Conservation (phyloP, 2,113 vertebrate genomes). For the Lycocorax pyrrhopterus region DNA sequence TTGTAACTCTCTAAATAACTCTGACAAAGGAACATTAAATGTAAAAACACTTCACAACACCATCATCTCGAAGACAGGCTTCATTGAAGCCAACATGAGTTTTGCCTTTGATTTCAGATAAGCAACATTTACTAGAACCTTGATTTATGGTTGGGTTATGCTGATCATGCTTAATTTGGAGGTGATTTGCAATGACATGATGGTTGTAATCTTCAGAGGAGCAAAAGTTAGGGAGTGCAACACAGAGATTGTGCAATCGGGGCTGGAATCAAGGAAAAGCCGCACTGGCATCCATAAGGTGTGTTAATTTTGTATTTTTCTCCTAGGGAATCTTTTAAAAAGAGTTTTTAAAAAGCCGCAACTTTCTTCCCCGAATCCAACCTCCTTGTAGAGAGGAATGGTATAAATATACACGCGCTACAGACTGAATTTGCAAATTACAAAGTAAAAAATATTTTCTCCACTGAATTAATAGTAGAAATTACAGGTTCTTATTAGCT, state of each 20-base stretch:
- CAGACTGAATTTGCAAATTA: not conserved
- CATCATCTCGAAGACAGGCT: not conserved
- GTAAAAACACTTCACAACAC: not conserved
- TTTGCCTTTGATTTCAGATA: not conserved
- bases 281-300: not conserved
- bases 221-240: not conserved
- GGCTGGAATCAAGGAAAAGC: not conserved
- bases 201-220: not conserved
- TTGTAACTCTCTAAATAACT: not conserved
- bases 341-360: not conserved
- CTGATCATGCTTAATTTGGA: not conserved
- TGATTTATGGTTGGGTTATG: not conserved
- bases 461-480: not conserved
- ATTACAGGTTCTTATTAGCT: not conserved
- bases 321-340: not conserved
- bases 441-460: not conserved
- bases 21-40: not conserved
- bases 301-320: not conserved
- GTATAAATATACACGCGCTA: not conserved
- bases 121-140: not conserved
- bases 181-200: not conserved
- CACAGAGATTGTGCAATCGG: fast-evolving
- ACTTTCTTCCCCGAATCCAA: not conserved
- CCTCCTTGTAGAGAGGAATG: not conserved
- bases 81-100: not conserved